Evolutionary conservation across 1,140 invertebrate species (phyloP), one percentile per base, ranked within the genome.

Genomic region (Parasteatoda tepidariorum): DNA sequence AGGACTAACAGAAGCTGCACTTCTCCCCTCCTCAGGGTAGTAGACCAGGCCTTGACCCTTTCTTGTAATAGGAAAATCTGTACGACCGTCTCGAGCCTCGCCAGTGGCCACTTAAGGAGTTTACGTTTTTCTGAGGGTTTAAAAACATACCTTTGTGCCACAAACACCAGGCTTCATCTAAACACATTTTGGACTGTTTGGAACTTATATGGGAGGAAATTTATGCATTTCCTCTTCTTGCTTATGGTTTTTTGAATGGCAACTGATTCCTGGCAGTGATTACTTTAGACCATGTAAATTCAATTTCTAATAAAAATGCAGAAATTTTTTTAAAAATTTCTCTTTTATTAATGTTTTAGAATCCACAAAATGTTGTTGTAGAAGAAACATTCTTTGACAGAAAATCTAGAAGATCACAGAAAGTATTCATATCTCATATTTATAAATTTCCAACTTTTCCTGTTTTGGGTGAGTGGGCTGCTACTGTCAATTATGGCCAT

Each of bases 391-490:
- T 22, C 11, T 68, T 84, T 31, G 28, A 67, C 2, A 9, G 22
- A 38, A 54, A 30, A 24, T 30, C 7, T 31, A 28, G 5, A 28
- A 85, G 33, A 18, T 30, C 22, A 15, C 13, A 24, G 26, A 70
- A 55, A 55, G 41, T 67, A 48, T 84, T 87, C 55, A 26, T 85
- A 15, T 75, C 75, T 31, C 67, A 86, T 38, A 33, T 54, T 0
- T 87, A 86, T 55, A 57, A 85, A 33, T 86, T 87, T 48, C 86
- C 86, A 4, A 76, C 71, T 5, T 85, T 73, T 66, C 83, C 86
- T 5, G 71, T 86, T 7, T 6, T 79, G 3, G 86, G 86, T 6
- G 84, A 84, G 31, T 87, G 86, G 86, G 31, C 67, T 15, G 85
- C 83, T 9, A 73, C 75, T 13, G 61, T 86, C 0, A 30, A 34